Percentiles rank a stretch among this genome's conserved stretches.
These are phyloP conservation scores for Argya squamiceps DNA, from an alignment of 2,797 vertebrate genomes.

Conservation along the genomic window DNA sequence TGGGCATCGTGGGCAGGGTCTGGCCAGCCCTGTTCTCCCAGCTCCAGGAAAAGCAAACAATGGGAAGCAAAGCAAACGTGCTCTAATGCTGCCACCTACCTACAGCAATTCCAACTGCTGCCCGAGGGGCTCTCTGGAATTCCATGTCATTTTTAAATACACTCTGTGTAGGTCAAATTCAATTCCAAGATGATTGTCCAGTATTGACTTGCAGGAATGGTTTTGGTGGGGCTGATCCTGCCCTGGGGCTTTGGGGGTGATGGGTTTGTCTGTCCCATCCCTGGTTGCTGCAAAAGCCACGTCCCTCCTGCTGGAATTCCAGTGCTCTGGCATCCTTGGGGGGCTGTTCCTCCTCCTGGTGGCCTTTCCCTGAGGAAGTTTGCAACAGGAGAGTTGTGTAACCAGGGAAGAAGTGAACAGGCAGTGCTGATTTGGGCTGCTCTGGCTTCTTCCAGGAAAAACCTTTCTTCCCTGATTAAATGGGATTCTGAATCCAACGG, in stretches of 20 bases:
- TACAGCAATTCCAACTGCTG: not conserved
- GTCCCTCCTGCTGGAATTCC: not conserved
- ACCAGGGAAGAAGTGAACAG: not conserved
- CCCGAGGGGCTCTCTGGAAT: not conserved
- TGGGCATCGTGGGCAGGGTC: not conserved
- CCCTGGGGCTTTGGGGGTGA: not conserved
- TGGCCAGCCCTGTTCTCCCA: not conserved
- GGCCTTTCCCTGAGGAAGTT: not conserved
- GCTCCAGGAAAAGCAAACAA: not conserved
- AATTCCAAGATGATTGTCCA: not conserved
- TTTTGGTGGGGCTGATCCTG: not conserved
- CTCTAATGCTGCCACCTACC: constrained; percentile 58
- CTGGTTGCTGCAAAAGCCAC: rapidly evolving
- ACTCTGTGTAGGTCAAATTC: not conserved
- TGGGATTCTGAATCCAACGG: rapidly evolving
- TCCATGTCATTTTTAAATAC: rapidly evolving
- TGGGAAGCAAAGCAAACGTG: not conserved
- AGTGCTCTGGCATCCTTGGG: not conserved
- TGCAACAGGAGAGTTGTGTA: not conserved
- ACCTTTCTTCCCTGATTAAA: rapidly evolving
- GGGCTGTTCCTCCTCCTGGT: not conserved
- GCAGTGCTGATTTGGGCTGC: not conserved
- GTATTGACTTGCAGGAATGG: not conserved
- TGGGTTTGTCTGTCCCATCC: not conserved
- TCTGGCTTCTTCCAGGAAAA: not conserved